Base-by-base conservation (phyloP, 2,797 vertebrate genomes). In the Melanotaenia boesemani region DNA sequence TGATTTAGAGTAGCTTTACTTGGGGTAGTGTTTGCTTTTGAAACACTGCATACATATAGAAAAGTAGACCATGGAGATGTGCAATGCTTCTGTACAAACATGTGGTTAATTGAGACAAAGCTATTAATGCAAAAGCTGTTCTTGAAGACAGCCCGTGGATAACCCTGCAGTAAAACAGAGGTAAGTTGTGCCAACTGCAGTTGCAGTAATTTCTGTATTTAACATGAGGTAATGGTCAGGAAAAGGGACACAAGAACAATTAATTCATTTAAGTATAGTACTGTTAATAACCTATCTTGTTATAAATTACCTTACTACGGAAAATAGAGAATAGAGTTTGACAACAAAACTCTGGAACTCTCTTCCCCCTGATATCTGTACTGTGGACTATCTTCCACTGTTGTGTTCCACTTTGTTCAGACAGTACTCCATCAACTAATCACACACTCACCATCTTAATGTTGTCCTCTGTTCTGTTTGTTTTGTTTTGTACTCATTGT, bases 1-100 rank as follows among this genome's bases (percentile, higher is more conserved):
- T 76, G 57, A 87, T 90, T 81, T 86, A 44, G 59, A 70, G 64
- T 74, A 60, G 20, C 62, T 77, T 65, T 34, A 44, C 41, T 34
- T n/a, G 73, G 74, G 74, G 74, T 76, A 50, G 28, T 37, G 63
- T 64, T 79, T 76, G 56, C 67, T 63, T 79, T 63, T 76, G 67
- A 52, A 44, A 46, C n/a, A 48, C 60, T 77, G 65, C 39, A 39
- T 44, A 18, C 30, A 62, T 60, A 79, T 15, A 75, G n/a, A 75
- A n/a, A 59, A 8, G 15, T 12, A 22, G 32, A 28, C 0, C 59
- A 55, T 8, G 39, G 48, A 67, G 32, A 61, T 60, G 9, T 50
- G 39, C 26, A 22, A 5, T 37, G 12, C 9, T 36, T 76, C 28
- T 57, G 12, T 52, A 34, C 16, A 16, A 63, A 11, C 12, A 62